phyloP scores from a whole-genome alignment of 1,140 invertebrate genomes.

The Oncopodura yosiiana region DNA sequence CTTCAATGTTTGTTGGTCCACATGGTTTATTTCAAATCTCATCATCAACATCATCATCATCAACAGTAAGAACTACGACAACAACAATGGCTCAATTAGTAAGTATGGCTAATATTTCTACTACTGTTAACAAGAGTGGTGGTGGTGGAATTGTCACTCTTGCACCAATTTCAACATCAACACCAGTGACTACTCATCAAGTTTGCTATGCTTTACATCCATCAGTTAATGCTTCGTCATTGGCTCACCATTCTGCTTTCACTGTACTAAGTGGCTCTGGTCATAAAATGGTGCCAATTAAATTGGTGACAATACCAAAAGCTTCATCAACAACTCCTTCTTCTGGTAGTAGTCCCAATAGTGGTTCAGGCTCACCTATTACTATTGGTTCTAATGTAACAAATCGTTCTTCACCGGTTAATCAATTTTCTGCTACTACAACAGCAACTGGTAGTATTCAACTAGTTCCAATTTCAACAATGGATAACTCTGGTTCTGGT shows the following conservation, averaged over 20 bases:
- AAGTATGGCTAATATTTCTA: slow-evolving; percentile 1
- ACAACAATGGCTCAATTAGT: not conserved
- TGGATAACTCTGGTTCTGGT: slow-evolving; percentile 4
- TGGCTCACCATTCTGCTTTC: slow-evolving; percentile 13
- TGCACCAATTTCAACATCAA: slow-evolving; percentile 20
- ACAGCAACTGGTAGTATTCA: slow-evolving; percentile 28
- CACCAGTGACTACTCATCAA: too few species aligned
- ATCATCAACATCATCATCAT: not conserved
- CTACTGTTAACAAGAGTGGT: not conserved
- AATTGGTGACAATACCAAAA: slow-evolving; percentile 39
- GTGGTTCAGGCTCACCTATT: not conserved
- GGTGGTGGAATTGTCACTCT: slow-evolving; percentile 21
- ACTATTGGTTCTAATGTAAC: too few species aligned
- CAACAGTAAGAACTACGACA: not conserved
- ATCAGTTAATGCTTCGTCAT: not conserved
- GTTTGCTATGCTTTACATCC: not conserved
- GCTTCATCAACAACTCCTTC: slow-evolving; percentile 6
- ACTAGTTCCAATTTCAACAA: slow-evolving; percentile 28
- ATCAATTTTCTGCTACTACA: too few species aligned
- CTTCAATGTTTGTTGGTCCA: not conserved
- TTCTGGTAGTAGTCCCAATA: not conserved
- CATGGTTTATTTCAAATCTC: not conserved
- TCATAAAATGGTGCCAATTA: slow-evolving; percentile 40
- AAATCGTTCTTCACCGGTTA: slow-evolving; percentile 18
- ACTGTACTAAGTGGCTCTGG: slow-evolving; percentile 29